phyloP scores from a whole-genome alignment of 2,888 invertebrate genomes.

The Platypus cylindrus region DNA sequence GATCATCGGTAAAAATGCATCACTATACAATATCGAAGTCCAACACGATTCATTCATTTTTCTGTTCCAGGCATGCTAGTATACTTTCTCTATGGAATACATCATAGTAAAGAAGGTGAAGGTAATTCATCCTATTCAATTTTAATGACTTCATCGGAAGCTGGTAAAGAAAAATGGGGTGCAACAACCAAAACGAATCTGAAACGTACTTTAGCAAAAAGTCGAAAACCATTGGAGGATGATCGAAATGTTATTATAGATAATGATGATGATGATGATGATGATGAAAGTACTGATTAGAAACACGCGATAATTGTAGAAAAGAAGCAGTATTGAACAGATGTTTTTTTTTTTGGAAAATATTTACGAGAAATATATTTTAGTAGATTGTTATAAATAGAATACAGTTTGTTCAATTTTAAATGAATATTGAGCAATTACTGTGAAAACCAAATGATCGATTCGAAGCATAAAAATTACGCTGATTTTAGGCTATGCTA shows the following conservation, averaged over 20 bases:
- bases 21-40: neutral
- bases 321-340: too few species aligned
- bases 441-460: too few species aligned
- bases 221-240: conserved; percentile 32
- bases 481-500: too few species aligned
- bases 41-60: neutral
- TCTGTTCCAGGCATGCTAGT: conserved; percentile 65
- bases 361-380: too few species aligned
- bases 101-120: conserved; percentile 69
- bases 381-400: too few species aligned
- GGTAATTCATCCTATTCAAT: conserved; percentile 48
- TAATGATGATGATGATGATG: conserved; percentile 31
- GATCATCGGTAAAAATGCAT: conserved; percentile 55
- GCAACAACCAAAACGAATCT: conserved; percentile 36
- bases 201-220: conserved; percentile 28
- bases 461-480: too few species aligned
- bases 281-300: conserved; percentile 25
- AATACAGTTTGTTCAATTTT: too few species aligned
- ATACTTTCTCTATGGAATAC: conserved; percentile 75
- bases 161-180: conserved; percentile 49
- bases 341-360: too few species aligned
- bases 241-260: conserved; percentile 32
- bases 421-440: too few species aligned
- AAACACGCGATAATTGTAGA: neutral
- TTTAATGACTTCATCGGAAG: conserved; percentile 51